phyloP scores from a whole-genome alignment of 2,888 invertebrate species.

The Hirtodrosophila alboralis region DNA sequence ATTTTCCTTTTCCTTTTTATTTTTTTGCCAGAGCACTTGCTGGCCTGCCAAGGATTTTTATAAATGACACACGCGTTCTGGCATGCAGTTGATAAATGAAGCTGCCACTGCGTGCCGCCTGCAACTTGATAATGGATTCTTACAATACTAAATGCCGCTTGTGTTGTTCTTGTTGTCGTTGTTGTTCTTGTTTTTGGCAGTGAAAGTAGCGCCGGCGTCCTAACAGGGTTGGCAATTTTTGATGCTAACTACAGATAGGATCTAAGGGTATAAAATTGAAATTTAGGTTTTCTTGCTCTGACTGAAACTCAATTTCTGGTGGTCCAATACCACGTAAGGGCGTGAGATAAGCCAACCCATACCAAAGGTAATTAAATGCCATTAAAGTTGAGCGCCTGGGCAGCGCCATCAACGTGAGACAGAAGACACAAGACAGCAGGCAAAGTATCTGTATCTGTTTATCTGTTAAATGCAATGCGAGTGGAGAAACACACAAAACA shows the following conservation, averaged over 20 bases:
- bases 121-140: slow-evolving; percentile 61
- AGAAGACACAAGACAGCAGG: slow-evolving; percentile 17
- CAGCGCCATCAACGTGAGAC: slow-evolving; percentile 41
- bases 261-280: slow-evolving; percentile 41
- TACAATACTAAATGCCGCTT: slow-evolving; percentile 30
- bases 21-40: slow-evolving; percentile 45
- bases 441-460: slow-evolving; percentile 63
- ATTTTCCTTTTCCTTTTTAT: slow-evolving; percentile 9
- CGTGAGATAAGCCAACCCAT: slow-evolving; percentile 61
- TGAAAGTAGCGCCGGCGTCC: slow-evolving; percentile 73
- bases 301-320: slow-evolving; percentile 45
- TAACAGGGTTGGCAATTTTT: slow-evolving; percentile 45
- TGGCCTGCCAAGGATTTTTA: slow-evolving; percentile 50
- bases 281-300: slow-evolving; percentile 12
- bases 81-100: slow-evolving; percentile 69
- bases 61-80: slow-evolving; percentile 65
- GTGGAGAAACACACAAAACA: slow-evolving; percentile 29
- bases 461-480: slow-evolving; percentile 58
- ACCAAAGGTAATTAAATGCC: slow-evolving; percentile 76
- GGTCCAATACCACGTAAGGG: slow-evolving; percentile 55
- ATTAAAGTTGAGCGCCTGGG: slow-evolving; percentile 60
- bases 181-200: slow-evolving; percentile 37
- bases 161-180: slow-evolving; percentile 6
- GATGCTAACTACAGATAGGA: slow-evolving; percentile 48
- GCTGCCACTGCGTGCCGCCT: slow-evolving; percentile 38